Evolutionary conservation across 1,140 invertebrate genomes (phyloP), one percentile per base, ranked within the genome.

Genomic region (Leptinotarsa lineolata): DNA sequence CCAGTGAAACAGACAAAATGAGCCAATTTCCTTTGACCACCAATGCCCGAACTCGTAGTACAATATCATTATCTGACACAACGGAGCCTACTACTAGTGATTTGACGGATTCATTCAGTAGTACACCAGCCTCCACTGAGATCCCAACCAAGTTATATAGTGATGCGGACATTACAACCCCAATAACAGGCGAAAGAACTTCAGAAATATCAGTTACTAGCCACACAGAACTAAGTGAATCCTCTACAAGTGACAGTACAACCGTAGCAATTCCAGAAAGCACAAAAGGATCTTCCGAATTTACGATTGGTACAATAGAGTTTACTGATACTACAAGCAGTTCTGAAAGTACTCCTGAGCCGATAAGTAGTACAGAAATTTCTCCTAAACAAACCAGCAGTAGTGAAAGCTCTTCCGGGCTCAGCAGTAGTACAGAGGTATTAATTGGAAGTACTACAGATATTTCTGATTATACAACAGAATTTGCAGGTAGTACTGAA

Each of bases 191-290:
- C 8, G 30, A 39, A 39, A 39, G 45, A 61, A 75, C 71, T 58
- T 73, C 73, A 69, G 77, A 80, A 73, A 73, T 68, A 68, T 75
- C 76, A 72, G 54, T 48, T 69, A 73, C 70, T 24, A 63, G 46
- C 73, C 73, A 46, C 20, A 74, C 71, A 13, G 70, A 69, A 75
- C 68, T 66, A 2, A 63, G 21, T 73, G 64, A 46, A 30, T n/a
- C 30, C 1, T 0, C 65, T 67, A 60, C 44, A 21, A 67, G 8
- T 59, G 63, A 24, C 18, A 75, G 72, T 18, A 73, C 70, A 66
- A 68, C 61, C 15, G 61, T 69, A 24, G 46, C 18, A 65, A 70
- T 76, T 13, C 74, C 77, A 15, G 78, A 77, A n/a, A 39, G 30
- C 8, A 39, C 30, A 39, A 39, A 6, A 39, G 30, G 11, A 39